Evolutionary conservation across 1,140 invertebrate genomes (phyloP).

Genomic region (Helicoverpa armigera): DNA sequence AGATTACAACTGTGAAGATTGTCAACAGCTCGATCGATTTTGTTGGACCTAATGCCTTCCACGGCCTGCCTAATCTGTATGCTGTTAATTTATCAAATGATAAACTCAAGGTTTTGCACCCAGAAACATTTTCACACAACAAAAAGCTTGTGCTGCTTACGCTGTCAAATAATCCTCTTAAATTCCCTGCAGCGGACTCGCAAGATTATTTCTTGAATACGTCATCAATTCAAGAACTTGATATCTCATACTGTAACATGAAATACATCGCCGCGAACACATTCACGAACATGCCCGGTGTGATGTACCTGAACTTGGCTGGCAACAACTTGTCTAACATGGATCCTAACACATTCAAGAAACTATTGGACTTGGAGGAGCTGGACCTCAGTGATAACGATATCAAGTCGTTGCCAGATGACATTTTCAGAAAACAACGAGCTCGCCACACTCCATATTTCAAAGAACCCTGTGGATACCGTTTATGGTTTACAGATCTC

Average conservation of each 20-base stretch:
- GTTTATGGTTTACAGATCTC: conserved; percentile 86
- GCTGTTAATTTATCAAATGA: conserved; percentile 90
- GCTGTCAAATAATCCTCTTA: conserved; percentile 90
- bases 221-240: conserved; percentile 89
- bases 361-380: conserved; percentile 88
- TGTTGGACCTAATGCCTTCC: conserved; percentile 88
- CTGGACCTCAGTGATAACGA: conserved; percentile 90
- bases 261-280: conserved; percentile 87
- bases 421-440: conserved; percentile 88
- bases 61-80: conserved; percentile 88
- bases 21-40: conserved; percentile 87
- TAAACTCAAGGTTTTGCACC: conserved; percentile 88
- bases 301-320: conserved; percentile 89
- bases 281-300: conserved; percentile 88
- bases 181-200: conserved; percentile 79
- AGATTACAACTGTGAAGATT: conserved; percentile 87
- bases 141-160: conserved; percentile 89
- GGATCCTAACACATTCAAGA: conserved; percentile 87
- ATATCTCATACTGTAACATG: conserved; percentile 89
- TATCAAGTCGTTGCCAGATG: conserved; percentile 86
- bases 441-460: conserved; percentile 88
- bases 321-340: conserved; percentile 89
- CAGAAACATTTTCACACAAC: conserved; percentile 89
- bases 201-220: conserved; percentile 88
- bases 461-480: conserved; percentile 87